Evolutionary conservation across 2,797 vertebrate genomes (phyloP).

Genomic region (Amniataba percoides): DNA sequence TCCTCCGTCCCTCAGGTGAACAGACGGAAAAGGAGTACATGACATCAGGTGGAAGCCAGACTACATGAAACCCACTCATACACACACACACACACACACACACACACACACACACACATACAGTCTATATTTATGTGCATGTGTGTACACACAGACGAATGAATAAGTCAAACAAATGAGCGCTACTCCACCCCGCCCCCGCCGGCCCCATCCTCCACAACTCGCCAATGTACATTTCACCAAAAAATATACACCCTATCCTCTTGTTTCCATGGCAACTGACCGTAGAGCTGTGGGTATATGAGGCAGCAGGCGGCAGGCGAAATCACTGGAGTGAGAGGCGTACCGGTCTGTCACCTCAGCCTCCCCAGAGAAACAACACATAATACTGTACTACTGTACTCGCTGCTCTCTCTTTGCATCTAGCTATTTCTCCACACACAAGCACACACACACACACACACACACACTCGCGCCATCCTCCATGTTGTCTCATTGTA

Average conservation of each 20-base stretch:
- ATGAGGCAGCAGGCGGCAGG: slow-evolving; percentile 73
- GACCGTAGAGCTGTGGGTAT: slow-evolving; percentile 77
- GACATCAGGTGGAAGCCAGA: slow-evolving; percentile 56
- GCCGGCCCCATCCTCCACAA: slow-evolving; percentile 26
- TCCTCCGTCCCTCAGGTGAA: slow-evolving; percentile 73
- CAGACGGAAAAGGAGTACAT: slow-evolving; percentile 64
- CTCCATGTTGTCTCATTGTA: slow-evolving; percentile 31
- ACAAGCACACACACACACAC: slow-evolving; percentile 26
- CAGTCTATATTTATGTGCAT: not conserved
- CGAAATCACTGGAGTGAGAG: slow-evolving; percentile 77
- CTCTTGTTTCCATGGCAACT: slow-evolving; percentile 88
- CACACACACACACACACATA: too few relatives aligned
- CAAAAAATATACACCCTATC: slow-evolving; percentile 78
- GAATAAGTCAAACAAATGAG: slow-evolving; percentile 50
- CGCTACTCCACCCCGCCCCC: slow-evolving; percentile 17
- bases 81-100: slow-evolving; percentile 5
- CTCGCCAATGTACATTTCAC: slow-evolving; percentile 73
- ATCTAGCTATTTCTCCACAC: slow-evolving; percentile 20
- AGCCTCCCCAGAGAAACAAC: slow-evolving; percentile 71
- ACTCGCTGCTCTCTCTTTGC: slow-evolving; percentile 41
- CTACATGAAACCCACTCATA: slow-evolving; percentile 26
- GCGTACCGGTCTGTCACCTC: slow-evolving; percentile 79
- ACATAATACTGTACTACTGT: slow-evolving; percentile 77
- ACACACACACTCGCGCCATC: slow-evolving; percentile 9
- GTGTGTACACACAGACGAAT: slow-evolving; percentile 23